Evolutionary conservation across 2,797 vertebrate species (phyloP).

Genomic region (Macroramphosus scolopax): DNA sequence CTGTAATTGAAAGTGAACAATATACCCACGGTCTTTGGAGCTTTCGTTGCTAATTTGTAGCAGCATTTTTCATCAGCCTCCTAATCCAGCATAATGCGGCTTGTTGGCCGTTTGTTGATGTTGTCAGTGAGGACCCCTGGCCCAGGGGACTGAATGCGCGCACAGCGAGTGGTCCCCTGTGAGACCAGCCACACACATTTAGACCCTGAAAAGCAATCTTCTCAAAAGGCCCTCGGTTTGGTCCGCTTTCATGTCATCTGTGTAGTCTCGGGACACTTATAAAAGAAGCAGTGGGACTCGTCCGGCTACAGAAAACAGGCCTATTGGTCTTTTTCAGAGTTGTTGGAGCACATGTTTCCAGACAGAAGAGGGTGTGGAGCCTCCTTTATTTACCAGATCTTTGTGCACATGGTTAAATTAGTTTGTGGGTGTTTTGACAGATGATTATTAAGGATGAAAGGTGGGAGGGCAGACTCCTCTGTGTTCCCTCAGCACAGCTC

Average conservation of each 20-base stretch:
- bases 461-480: conserved; percentile 74
- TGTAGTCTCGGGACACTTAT: conserved; percentile 73
- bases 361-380: conserved; percentile 70
- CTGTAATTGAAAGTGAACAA: conserved; percentile 82
- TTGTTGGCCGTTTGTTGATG: conserved; percentile 85
- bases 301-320: conserved; percentile 75
- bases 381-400: conserved; percentile 78
- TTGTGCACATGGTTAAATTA: conserved; percentile 83
- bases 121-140: conserved; percentile 82
- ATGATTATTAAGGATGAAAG: conserved; percentile 79
- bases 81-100: conserved; percentile 82
- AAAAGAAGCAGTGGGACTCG: conserved; percentile 80
- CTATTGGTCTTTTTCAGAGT: conserved; percentile 83
- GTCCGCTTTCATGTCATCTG: conserved; percentile 80
- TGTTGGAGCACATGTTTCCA: conserved; percentile 82
- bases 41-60: conserved; percentile 82
- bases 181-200: conserved; percentile 79
- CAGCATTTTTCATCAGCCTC: conserved; percentile 78
- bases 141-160: conserved; percentile 73
- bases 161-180: conserved; percentile 84
- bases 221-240: conserved; percentile 82
- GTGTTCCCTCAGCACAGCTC: conserved; percentile 55
- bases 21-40: conserved; percentile 75
- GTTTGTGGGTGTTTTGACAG: conserved; percentile 85
- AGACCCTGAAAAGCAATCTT: conserved; percentile 87